Evolutionary conservation across 30 jellyfish, hydroid and myxozoan species (phyloP).

Genomic region (Rhopilema esculentum): DNA sequence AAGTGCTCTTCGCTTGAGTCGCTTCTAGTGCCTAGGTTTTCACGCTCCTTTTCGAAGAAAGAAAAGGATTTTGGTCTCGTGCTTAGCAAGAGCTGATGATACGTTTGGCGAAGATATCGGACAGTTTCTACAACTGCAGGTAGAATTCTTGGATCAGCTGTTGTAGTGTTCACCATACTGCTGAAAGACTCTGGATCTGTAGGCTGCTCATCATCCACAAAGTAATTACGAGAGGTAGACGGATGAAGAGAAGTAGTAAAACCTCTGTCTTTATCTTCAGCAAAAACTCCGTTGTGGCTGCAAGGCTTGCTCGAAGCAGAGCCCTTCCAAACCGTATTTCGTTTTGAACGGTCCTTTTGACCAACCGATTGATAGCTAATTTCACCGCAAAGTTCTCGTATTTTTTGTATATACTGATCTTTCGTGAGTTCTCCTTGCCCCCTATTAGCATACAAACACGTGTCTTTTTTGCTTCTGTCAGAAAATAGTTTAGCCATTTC

Average conservation of each 20-base stretch:
- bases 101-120: slow-evolving; percentile 32
- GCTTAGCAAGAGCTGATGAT: slow-evolving; percentile 40
- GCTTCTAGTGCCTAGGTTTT: neutral
- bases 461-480: neutral
- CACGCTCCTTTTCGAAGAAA: neutral
- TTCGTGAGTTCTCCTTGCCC: slow-evolving; percentile 39
- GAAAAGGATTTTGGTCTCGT: slow-evolving; percentile 44
- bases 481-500: neutral
- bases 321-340: neutral
- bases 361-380: neutral
- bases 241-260: neutral
- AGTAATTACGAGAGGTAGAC: neutral
- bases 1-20: slow-evolving; percentile 42
- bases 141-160: slow-evolving; percentile 56
- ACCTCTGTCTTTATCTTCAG: neutral
- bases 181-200: slow-evolving; percentile 35
- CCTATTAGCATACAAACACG: slow-evolving; percentile 32
- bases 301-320: neutral
- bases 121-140: slow-evolving; percentile 66
- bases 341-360: neutral
- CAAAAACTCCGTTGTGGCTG: neutral
- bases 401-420: slow-evolving; percentile 46
- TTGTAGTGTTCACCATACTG: slow-evolving; percentile 48
- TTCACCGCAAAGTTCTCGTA: slow-evolving; percentile 27
- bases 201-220: slow-evolving; percentile 65